Evolutionary conservation across 2,113 vertebrate genomes (phyloP), one percentile per base, ranked within the genome.

Genomic region (Neodon shergylaensis): DNA sequence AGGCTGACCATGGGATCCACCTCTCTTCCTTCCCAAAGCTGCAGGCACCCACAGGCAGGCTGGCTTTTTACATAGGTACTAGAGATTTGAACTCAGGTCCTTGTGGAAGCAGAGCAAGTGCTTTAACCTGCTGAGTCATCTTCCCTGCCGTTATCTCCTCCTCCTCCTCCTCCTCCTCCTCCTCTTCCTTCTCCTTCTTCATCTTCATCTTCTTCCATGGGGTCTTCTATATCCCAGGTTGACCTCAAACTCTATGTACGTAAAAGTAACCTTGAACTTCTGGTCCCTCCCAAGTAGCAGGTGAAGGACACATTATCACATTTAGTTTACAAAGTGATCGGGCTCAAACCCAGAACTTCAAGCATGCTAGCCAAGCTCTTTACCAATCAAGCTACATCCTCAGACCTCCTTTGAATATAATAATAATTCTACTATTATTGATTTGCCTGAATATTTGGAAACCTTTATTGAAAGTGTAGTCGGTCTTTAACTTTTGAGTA

Each of bases 371-470:
- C 16, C 61, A 33, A 66, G 61, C 42, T 7, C n/a, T 85, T 26
- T 36, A 22, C 16, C 61, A 47, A 85, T 6, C 28, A 19, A 66
- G 61, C 28, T 49, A 22, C 17, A 47, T 5, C 19, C 28, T 44
- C 42, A 66, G 82, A 14, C 39, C 63, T 85, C 42, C 4, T 68
- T 85, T 49, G 7, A 4, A 84, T 19, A 39, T 22, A 61, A 61
- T 61, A 61, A 61, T 61, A 61, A 61, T 82, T 61, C 47, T 90
- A 95, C 61, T 79, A 81, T 61, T 84, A 28, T 90, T 95, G 63
- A 68, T 73, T 92, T 96, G 21, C 47, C 52, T 78, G 63, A 93
- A 92, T 10, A 86, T 54, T 61, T 90, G 61, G 26, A 95, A 96
- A 42, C 49, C 7, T 54, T 42, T 66, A 73, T 14, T 90, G 77